Base-by-base conservation (phyloP, 2,888 invertebrate species). In the Boloria euphrosyne region DNA sequence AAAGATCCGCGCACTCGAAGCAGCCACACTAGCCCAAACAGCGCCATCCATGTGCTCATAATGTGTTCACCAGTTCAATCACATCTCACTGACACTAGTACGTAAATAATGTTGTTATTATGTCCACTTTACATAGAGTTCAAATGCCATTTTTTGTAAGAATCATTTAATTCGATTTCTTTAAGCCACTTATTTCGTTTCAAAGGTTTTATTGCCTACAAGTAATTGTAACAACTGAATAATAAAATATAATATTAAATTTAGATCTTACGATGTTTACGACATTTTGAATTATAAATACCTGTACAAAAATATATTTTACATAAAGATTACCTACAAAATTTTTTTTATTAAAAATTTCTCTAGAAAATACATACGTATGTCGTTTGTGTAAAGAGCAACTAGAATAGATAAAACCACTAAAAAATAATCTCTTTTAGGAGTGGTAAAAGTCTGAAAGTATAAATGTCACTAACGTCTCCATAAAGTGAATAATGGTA, bases 1-100 rank as follows among this genome's bases (percentile, higher is more conserved):
- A 96, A 94, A 84, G 96, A 96, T 77, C 95, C 95, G 86, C 96
- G 95, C 88, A 96, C 95, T 80, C 96, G 95, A 86, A 96, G 89
- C 87, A 96, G 93, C 96, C 96, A 96, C 91, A 96, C 96, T 94
- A 96, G 95, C 90, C 96, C 96, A 93, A 96, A 96, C 81, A 96
- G 95, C 93, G 96, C 96, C 96, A 96, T 96, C 93, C 94, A 94
- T 92, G 90, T 90, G 82, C 86, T 91, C 91, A 91, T 92, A 76
- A 88, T 91, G 89, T 76, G 80, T 82, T 87, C 85, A 79, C 83
- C 84, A 86, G 82, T 80, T 82, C 86, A 79, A 82, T 83, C 71
- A 69, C 74, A 69, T 69, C 71, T 67, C 73, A 74, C 69, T 67
- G 60, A 72, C 70, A 74, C 71, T 70, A 47, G 22, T 61, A 67